Conservation (phyloP, 2,113 vertebrate species). For the Lampris megalopsis region DNA sequence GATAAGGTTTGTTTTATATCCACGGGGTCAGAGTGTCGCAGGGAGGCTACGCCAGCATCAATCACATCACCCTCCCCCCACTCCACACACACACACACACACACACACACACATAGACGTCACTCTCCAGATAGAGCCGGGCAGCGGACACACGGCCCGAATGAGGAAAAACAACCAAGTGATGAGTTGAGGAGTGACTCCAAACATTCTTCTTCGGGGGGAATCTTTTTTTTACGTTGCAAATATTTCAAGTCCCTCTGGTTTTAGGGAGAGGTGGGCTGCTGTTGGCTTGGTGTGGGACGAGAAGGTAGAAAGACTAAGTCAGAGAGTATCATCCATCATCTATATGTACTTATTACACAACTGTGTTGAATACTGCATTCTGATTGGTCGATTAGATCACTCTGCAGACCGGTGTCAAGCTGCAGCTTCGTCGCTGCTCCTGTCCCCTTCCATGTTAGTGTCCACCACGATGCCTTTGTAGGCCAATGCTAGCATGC, state of each 20-base stretch:
- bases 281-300: background rate
- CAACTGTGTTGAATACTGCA: no score
- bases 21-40: conserved; percentile 55
- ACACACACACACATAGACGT: background rate
- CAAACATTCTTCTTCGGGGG: conserved; percentile 22
- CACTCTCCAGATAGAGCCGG: conserved; percentile 57
- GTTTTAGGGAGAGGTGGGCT: conserved; percentile 1
- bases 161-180: conserved; percentile 29
- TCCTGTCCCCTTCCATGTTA: no score
- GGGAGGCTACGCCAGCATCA: conserved; percentile 56
- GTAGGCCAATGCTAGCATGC: no score
- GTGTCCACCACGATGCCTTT: no score
- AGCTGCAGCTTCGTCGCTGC: no score
- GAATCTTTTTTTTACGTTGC: conserved; percentile 38
- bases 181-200: conserved; percentile 22
- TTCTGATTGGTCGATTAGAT: no score
- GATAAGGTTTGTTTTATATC: conserved; percentile 55
- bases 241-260: conserved; percentile 30
- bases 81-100: no score
- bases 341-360: no score
- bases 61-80: conserved; percentile 52
- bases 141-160: background rate
- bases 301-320: background rate
- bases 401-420: no score
- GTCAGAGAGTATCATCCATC: no score